These are phyloP conservation scores for Aphrocallistes beatrix DNA, from an alignment of 37 sponge, comb jelly and placozoan genomes.

Conservation along the genomic window DNA sequence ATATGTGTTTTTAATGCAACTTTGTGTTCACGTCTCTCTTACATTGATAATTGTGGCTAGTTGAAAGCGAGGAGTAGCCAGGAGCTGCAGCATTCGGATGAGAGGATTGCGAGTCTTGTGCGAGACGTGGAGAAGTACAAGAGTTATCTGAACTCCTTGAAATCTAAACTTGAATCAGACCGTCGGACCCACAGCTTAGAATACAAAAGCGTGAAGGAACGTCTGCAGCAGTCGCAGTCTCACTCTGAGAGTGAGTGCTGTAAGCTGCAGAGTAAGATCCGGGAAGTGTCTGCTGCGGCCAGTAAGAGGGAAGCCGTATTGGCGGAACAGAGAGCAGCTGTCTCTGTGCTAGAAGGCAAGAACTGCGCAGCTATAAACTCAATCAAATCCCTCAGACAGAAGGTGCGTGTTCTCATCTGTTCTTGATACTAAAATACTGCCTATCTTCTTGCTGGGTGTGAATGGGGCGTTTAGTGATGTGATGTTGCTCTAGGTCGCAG, in stretches of 20 bases:
- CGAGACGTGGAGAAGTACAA: neutral
- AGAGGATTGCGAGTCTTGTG: neutral
- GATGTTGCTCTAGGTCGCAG: neutral
- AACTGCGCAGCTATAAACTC: neutral
- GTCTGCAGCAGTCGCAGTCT: neutral
- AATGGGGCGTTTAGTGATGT: neutral
- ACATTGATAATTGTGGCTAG: too few relatives aligned
- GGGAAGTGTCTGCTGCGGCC: neutral
- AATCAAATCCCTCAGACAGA: neutral
- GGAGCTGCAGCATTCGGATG: neutral
- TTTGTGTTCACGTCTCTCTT: too few relatives aligned
- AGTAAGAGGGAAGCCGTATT: neutral
- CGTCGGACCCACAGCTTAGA: neutral
- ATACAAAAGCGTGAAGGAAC: neutral
- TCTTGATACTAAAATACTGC: neutral
- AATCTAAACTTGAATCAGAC: neutral
- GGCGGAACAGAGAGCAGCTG: neutral
- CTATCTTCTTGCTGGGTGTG: neutral
- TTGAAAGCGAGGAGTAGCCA: neutral
- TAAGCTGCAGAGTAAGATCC: neutral
- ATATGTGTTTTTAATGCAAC: too few relatives aligned
- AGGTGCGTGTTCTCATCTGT: neutral
- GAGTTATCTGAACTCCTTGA: neutral
- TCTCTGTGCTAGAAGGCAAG: neutral
- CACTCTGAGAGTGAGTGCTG: neutral